Base-by-base conservation (phyloP, 2,797 vertebrate species). In the Nyctibius grandis region DNA sequence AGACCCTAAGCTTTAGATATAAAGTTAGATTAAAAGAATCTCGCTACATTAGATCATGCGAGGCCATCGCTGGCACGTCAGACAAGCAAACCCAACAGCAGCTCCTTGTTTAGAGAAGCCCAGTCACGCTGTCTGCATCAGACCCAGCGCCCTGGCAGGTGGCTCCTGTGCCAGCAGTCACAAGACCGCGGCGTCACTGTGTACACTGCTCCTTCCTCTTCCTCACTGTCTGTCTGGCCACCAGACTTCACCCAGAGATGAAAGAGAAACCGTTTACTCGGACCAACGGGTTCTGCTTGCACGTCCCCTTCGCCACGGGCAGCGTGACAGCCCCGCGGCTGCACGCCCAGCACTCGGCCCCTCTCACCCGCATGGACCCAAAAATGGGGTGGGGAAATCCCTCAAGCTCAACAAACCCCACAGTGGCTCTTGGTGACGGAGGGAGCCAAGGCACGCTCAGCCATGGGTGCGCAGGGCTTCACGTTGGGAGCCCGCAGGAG, bases 101-200 rank as follows among this genome's bases (percentile, higher is more conserved):
- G 63, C 38, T 63, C 87, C 74, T 67, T 61, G 76, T 65, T 77
- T 36, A 40, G 56, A 93, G 91, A 72, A 76, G 65, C 54, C 9
- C 31, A 17, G 92, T 14, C 80, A 74, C 0, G 15, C 85, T 28
- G 85, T 3, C 53, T 61, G 85, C 61, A 34, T 67, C 91, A 47
- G 78, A 11, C 77, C 65, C 77, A 26, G 65, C 47, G 40, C 16
- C 44, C 85, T 59, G 82, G 93, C 84, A 89, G 91, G 93, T 57
- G 91, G 77, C 89, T 89, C 89, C 18, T 0, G 77, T 21, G 86
- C n/a, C 78, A 51, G 94, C 81, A 73, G 92, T 95, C 97, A 93
- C 88, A 69, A 85, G 95, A 92, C 78, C 5, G 26, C 0, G 1
- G 5, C 3, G 36, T 91, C 94, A 54, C 70, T 1, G 5, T 2